phyloP scores from a whole-genome alignment of 2,113 vertebrate genomes.

The Eptesicus fuscus region DNA sequence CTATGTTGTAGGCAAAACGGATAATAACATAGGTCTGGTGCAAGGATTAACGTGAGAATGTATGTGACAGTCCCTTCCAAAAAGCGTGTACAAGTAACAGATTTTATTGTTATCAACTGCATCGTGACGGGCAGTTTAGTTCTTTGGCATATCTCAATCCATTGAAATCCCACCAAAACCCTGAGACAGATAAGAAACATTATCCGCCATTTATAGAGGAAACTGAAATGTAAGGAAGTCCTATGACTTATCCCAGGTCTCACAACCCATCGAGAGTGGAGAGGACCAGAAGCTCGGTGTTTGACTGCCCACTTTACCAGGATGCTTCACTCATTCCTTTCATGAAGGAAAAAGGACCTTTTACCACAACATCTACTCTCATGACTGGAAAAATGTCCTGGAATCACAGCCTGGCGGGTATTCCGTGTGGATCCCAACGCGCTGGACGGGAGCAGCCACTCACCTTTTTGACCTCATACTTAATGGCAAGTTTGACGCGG shows the following conservation, averaged over 20 bases:
- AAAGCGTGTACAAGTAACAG: not conserved
- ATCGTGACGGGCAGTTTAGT: not conserved
- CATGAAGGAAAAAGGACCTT: not conserved
- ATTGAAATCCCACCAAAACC: not conserved
- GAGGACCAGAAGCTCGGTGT: not conserved
- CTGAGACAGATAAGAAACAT: not conserved
- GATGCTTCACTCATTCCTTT: not conserved
- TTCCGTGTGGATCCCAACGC: not conserved
- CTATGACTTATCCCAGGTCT: not conserved
- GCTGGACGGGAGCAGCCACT: not conserved
- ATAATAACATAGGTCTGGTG: not conserved
- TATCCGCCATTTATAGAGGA: not conserved
- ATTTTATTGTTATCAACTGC: not conserved
- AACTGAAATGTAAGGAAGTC: not conserved
- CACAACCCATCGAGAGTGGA: not conserved
- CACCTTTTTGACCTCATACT: constrained; percentile 95
- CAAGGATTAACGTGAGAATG: not conserved
- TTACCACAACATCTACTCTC: not conserved
- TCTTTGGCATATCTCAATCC: not conserved
- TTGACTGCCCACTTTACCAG: not conserved
- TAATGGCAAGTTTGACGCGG: constrained; percentile 91
- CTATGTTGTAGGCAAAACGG: not conserved
- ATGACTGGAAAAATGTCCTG: not conserved
- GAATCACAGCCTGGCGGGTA: not conserved
- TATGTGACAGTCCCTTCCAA: not conserved